These are phyloP conservation scores for Sylvietta virens DNA, from an alignment of 2,113 vertebrate genomes.

Conservation along the genomic window DNA sequence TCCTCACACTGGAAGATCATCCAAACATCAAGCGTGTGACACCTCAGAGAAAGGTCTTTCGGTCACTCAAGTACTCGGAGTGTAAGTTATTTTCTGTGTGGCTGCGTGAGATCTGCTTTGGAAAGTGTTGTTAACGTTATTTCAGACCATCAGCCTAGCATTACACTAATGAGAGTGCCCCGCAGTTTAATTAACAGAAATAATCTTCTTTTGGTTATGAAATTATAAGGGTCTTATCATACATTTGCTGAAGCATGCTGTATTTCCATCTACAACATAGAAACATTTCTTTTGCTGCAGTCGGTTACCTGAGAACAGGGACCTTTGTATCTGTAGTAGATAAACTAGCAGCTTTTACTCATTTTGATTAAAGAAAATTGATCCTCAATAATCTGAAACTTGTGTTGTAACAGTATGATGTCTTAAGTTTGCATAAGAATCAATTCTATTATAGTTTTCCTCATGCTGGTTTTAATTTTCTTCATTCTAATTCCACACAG, in stretches of 20 bases:
- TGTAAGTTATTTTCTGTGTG: constrained; percentile 75
- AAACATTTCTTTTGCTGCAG: neutral
- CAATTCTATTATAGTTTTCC: neutral
- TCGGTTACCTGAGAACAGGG: neutral
- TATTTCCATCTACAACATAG: fast-evolving
- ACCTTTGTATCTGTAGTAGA: neutral
- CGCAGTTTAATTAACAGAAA: neutral
- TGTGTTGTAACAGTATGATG: neutral
- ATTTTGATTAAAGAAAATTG: neutral
- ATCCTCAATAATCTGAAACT: neutral
- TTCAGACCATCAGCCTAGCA: neutral
- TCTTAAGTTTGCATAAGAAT: neutral
- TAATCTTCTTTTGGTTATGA: neutral
- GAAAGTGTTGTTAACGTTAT: neutral
- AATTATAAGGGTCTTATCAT: neutral
- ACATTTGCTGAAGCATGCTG: fast-evolving
- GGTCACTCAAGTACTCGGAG: constrained; percentile 84
- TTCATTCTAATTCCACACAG: neutral
- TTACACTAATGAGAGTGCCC: neutral
- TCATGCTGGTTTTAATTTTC: neutral
- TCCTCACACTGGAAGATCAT: constrained; percentile 88
- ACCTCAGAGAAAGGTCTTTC: constrained; percentile 91
- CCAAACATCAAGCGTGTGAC: constrained; percentile 97
- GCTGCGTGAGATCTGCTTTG: neutral
- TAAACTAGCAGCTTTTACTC: neutral